Percentiles rank a stretch among this genome's conserved stretches.
Conservation (phyloP, 2,113 vertebrate species). For the Eudyptes chrysolophus region DNA sequence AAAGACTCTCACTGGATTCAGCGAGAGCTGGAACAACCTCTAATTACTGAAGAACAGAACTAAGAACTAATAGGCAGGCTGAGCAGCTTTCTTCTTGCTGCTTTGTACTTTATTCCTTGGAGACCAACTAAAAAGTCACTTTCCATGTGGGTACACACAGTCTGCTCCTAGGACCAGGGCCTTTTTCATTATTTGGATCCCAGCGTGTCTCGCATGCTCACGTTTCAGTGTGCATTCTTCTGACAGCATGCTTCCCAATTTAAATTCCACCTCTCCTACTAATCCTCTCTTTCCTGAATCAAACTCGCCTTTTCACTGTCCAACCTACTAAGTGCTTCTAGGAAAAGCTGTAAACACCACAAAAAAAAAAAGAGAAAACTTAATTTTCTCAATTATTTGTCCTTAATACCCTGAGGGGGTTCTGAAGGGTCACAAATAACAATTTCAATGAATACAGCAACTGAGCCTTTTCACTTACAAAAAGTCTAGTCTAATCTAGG, state of each 20-base stretch:
- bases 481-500: neutral
- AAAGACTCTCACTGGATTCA: neutral
- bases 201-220: rapidly evolving
- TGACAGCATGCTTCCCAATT: neutral
- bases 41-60: neutral
- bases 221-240: neutral
- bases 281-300: neutral
- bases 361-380: neutral
- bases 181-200: neutral
- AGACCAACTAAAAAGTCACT: neutral
- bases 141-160: neutral
- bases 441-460: neutral
- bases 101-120: neutral
- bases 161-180: neutral
- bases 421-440: neutral
- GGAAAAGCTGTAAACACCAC: neutral
- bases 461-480: neutral
- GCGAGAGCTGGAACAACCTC: neutral
- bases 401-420: neutral
- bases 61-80: neutral
- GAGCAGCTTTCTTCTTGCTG: neutral
- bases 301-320: neutral
- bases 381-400: neutral
- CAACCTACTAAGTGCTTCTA: neutral
- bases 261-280: neutral